These are phyloP conservation scores for Cephus pulcher DNA, from an alignment of 2,888 invertebrate genomes.

Conservation along the genomic window DNA sequence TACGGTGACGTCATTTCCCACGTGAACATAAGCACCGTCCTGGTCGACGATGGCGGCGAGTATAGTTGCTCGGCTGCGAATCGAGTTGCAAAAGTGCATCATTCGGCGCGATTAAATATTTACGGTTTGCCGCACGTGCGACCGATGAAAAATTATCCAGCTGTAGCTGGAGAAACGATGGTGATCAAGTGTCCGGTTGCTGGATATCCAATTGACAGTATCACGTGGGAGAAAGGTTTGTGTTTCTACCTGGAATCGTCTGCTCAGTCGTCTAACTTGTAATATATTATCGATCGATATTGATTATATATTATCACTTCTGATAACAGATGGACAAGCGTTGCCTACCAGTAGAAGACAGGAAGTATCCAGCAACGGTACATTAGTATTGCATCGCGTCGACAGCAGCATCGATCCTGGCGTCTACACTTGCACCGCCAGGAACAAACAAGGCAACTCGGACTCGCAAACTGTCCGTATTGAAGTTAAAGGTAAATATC, in stretches of 20 bases:
- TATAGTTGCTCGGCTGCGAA: constrained; percentile 89
- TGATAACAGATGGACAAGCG: constrained; percentile 79
- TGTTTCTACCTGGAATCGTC: constrained; percentile 4
- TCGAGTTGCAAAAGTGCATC: constrained; percentile 82
- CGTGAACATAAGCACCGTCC: constrained; percentile 88
- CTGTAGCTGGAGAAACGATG: constrained; percentile 86
- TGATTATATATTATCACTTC: neutral
- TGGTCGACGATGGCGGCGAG: constrained; percentile 91
- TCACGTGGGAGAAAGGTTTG: constrained; percentile 91
- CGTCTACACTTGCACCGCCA: constrained; percentile 90
- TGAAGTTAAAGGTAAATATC: constrained; percentile 67
- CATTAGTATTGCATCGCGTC: constrained; percentile 86
- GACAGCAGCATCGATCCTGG: constrained; percentile 89
- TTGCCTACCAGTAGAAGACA: constrained; percentile 89
- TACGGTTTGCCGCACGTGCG: constrained; percentile 89
- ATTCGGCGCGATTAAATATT: constrained; percentile 88
- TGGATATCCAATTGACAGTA: constrained; percentile 87
- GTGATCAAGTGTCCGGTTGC: constrained; percentile 91
- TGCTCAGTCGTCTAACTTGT: neutral
- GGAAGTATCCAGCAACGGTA: constrained; percentile 87
- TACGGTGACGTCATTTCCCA: constrained; percentile 94
- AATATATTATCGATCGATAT: neutral
- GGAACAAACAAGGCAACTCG: constrained; percentile 84
- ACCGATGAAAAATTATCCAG: constrained; percentile 89
- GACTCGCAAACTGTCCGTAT: constrained; percentile 72